These are phyloP conservation scores for Charaxes varanes DNA, from an alignment of 1,140 invertebrate species.

Conservation along the genomic window DNA sequence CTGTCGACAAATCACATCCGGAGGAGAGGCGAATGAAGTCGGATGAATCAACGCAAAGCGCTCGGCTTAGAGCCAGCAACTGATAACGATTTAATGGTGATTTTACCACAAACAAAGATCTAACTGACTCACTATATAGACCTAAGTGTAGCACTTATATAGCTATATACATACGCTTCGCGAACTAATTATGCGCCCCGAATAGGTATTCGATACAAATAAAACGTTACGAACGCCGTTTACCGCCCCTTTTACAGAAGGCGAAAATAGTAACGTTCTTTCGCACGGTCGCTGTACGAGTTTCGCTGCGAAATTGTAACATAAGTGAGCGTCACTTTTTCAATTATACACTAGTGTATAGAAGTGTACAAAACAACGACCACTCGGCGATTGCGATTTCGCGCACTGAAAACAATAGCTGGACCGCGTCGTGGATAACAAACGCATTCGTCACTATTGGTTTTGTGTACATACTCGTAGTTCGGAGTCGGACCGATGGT, in stretches of 20 bases:
- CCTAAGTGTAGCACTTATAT: constrained; percentile 1
- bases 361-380: constrained; percentile 37
- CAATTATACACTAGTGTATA: constrained; percentile 10
- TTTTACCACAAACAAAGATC: constrained; percentile 27
- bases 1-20: constrained; percentile 71
- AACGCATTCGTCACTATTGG: constrained; percentile 47
- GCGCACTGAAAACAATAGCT: constrained; percentile 59
- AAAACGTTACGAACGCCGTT: constrained; percentile 26
- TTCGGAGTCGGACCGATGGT: constrained; percentile 27
- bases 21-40: constrained; percentile 49
- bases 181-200: constrained; percentile 15
- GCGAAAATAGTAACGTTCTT: constrained; percentile 33
- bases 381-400: constrained; percentile 49
- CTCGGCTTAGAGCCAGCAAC: constrained; percentile 36
- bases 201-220: constrained; percentile 22
- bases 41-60: constrained; percentile 53
- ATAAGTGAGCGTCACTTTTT: background rate
- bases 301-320: background rate
- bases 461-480: constrained; percentile 43
- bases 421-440: constrained; percentile 42
- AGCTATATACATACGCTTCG: constrained; percentile 6
- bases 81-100: constrained; percentile 50
- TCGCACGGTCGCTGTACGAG: constrained; percentile 21
- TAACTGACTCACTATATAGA: constrained; percentile 28
- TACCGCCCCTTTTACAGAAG: constrained; percentile 23